These are phyloP conservation scores for Suillia variegata DNA, from an alignment of 2,888 invertebrate species.

Conservation along the genomic window DNA sequence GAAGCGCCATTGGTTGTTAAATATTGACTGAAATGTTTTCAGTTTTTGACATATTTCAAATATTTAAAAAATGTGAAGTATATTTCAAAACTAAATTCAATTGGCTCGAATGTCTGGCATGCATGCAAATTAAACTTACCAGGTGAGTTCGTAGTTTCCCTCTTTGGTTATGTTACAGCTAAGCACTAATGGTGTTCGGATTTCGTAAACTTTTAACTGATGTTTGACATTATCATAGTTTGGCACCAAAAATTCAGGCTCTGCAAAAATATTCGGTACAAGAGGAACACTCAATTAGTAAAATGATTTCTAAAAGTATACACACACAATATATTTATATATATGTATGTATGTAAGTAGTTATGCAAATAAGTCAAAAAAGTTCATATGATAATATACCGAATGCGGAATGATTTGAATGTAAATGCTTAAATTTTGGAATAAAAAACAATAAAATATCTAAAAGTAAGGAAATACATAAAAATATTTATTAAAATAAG, in stretches of 20 bases:
- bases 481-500: neutral
- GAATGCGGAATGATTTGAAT: neutral
- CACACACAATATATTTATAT: too few relatives aligned
- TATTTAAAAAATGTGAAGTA: too few relatives aligned
- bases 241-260: constrained; percentile 55
- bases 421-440: constrained; percentile 11
- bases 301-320: neutral
- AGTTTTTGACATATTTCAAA: too few relatives aligned
- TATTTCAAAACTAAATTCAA: too few relatives aligned
- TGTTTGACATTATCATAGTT: constrained; percentile 55
- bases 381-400: too few relatives aligned
- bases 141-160: constrained; percentile 47
- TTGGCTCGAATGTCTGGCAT: too few relatives aligned
- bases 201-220: constrained; percentile 54
- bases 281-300: constrained; percentile 2
- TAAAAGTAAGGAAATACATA: neutral
- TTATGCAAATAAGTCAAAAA: too few relatives aligned
- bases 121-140: constrained; percentile 53
- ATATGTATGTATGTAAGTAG: too few relatives aligned
- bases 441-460: neutral
- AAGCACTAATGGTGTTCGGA: constrained; percentile 55
- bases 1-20: too few relatives aligned
- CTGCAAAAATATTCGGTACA: constrained; percentile 37
- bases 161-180: constrained; percentile 56
- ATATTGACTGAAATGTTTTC: too few relatives aligned